Percentiles rank a stretch among this genome's conserved stretches.
These are phyloP conservation scores for Ptychodera flava DNA, from an alignment of 35 echinoderm and acorn worm genomes.

Conservation along the genomic window DNA sequence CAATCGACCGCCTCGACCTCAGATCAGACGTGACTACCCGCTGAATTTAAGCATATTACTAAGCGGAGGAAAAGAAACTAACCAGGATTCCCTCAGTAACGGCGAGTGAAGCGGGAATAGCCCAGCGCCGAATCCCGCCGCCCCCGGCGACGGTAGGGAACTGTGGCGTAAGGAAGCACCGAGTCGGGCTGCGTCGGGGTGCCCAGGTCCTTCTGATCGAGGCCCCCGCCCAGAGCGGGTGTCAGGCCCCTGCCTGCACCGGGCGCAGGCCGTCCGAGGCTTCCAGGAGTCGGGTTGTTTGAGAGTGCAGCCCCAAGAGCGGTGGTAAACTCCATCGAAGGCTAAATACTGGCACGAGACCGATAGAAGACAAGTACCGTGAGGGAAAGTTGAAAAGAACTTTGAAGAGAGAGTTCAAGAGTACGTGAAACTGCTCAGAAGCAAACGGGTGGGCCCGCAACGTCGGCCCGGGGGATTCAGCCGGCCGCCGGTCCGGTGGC, in stretches of 20 bases:
- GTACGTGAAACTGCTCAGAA: conserved; percentile 74
- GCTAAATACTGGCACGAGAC: conserved; percentile 58
- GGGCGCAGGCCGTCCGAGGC: conserved; percentile 16
- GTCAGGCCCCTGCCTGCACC: conserved; percentile 33
- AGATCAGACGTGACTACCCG: conserved; percentile 33
- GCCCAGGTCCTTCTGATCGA: conserved; percentile 21
- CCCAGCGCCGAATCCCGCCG: conserved; percentile 23
- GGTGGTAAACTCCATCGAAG: conserved; percentile 65
- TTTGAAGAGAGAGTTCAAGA: conserved; percentile 83
- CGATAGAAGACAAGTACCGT: conserved; percentile 28
- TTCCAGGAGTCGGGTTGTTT: conserved; percentile 32
- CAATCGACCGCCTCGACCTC: conserved; percentile 7
- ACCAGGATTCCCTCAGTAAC: conserved; percentile 60
- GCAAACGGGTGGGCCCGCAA: conserved; percentile 35
- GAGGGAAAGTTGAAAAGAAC: conserved; percentile 38
- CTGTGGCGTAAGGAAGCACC: conserved; percentile 47
- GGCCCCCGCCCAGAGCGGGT: conserved; percentile 36
- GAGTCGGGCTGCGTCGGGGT: not conserved
- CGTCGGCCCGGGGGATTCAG: not conserved
- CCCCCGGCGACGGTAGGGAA: conserved; percentile 18
- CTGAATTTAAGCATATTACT: conserved; percentile 41
- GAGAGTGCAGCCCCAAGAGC: conserved; percentile 41
- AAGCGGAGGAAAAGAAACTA: conserved; percentile 64
- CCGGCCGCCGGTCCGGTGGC: too few species aligned
- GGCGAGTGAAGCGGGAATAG: conserved; percentile 46